A percentile compares a stretch with the other conserved stretches of the same genome.
These are phyloP conservation scores for Platyrinchus mystaceus DNA, from an alignment of 2,797 vertebrate genomes.

Conservation along the genomic window DNA sequence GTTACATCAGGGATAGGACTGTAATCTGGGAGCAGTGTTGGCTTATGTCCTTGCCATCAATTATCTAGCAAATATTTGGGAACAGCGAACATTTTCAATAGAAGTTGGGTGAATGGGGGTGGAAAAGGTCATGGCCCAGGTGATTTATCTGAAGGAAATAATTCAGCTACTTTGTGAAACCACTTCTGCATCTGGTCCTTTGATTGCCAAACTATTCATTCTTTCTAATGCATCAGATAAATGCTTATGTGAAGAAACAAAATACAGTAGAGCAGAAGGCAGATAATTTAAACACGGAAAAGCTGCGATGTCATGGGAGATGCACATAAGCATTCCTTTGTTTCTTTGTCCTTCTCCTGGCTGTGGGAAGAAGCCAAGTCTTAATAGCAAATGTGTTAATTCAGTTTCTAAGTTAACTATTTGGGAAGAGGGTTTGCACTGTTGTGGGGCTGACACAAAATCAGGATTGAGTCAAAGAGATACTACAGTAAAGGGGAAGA, in stretches of 20 bases:
- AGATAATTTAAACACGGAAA: constrained; percentile 33
- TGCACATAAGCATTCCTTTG: not conserved
- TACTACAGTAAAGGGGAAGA: not conserved
- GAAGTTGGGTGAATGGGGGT: not conserved
- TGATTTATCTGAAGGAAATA: constrained; percentile 43
- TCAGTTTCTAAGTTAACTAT: not conserved
- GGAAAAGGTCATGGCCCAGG: not conserved
- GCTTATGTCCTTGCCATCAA: not conserved
- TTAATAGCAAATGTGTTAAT: not conserved
- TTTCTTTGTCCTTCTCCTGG: constrained; percentile 1
- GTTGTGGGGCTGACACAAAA: not conserved
- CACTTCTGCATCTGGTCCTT: constrained; percentile 29
- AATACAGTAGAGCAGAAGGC: constrained; percentile 23
- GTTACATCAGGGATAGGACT: not conserved
- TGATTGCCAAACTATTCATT: constrained; percentile 15
- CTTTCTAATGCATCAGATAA: constrained; percentile 8
- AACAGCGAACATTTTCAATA: not conserved
- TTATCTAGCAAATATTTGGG: constrained; percentile 17
- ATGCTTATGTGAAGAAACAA: constrained; percentile 22
- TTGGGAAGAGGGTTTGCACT: not conserved
- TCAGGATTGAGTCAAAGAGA: not conserved
- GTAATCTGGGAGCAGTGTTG: not conserved
- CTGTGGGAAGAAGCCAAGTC: not conserved
- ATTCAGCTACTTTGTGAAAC: not conserved
- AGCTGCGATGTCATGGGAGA: not conserved